These are phyloP conservation scores for Choloepus hoffmanni DNA, from an alignment of 2,113 vertebrate species.

Conservation along the genomic window DNA sequence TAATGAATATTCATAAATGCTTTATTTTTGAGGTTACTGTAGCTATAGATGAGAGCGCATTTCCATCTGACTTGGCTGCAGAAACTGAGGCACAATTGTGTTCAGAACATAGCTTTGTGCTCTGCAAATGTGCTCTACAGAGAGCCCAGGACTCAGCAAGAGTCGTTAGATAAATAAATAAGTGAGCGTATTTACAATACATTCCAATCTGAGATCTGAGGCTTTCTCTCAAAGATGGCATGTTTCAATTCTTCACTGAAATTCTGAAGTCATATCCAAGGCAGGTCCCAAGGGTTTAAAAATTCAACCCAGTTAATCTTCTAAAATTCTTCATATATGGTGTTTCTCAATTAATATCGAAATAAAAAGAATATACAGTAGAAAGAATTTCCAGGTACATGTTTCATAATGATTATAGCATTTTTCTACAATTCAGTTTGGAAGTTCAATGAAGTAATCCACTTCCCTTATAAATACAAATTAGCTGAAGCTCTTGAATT, in stretches of 20 bases:
- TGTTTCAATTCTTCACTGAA: not conserved
- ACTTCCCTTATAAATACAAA: not conserved
- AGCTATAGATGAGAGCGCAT: too few species aligned
- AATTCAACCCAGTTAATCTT: not conserved
- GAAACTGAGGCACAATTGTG: too few species aligned
- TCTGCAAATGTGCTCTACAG: too few species aligned
- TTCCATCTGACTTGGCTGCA: too few species aligned
- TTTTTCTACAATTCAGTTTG: not conserved
- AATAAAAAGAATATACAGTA: not conserved
- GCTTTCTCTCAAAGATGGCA: not conserved
- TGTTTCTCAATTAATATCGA: not conserved
- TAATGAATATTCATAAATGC: too few species aligned
- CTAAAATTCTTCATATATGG: not conserved
- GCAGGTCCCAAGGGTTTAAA: not conserved
- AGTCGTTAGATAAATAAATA: not conserved
- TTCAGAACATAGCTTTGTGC: too few species aligned
- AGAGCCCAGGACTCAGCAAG: not conserved
- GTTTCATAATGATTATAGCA: not conserved
- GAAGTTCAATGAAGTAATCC: not conserved
- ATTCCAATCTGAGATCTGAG: not conserved
- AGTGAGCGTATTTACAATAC: not conserved
- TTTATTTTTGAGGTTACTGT: too few species aligned
- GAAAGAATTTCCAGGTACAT: not conserved
- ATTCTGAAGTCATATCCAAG: slow-evolving; percentile 1
- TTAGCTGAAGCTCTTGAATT: not conserved